Evolutionary conservation across 2,888 invertebrate species (phyloP), one percentile per base, ranked within the genome.

Genomic region (Terebella lapidaria): DNA sequence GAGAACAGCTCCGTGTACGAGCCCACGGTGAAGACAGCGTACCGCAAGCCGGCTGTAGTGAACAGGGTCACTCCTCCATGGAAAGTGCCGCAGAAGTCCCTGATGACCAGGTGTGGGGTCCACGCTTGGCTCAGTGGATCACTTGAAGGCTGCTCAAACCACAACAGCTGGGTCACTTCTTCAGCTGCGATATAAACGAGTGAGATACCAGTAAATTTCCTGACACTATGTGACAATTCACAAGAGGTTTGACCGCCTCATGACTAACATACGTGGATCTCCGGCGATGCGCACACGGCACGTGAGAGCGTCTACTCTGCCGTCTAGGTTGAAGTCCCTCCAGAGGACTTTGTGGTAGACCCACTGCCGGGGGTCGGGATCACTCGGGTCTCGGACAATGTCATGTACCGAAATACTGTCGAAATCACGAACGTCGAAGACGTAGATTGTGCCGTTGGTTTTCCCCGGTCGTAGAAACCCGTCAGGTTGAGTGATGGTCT

Each of bases 311-410:
- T 72, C 72, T 24, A 61, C 54, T 26, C 66, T 67, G 1, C 71
- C 71, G 53, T 72, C 72, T 1, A 69, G 70, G 54, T 72, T 69
- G 69, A 70, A 70, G 53, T 72, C 72, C 22, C 63, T 64, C 70
- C 72, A 72, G 22, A 67, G 5, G 5, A 69, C 72, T 2, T 71
- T 35, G 56, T 71, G 70, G 52, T 70, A 72, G 56, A 72, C 71
- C 71, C 71, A 71, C 10, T 67, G 59, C 3, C 67, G 65, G 15
- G 61, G 53, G 2, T 61, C 59, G n/a, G n/a, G n/a, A n/a, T n/a
- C n/a, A 4, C 24, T 25, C 4, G 24, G 22, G 26, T 29, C 30
- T 22, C 27, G 24, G 15, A 35, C 47, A 30, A 60, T 60, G 47
- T 57, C 54, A 24, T 60, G 49, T 4, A 15, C 1, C 26, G 67